Evolutionary conservation across 2,888 invertebrate species (phyloP), one percentile per base, ranked within the genome.

Genomic region (Tuta absoluta): DNA sequence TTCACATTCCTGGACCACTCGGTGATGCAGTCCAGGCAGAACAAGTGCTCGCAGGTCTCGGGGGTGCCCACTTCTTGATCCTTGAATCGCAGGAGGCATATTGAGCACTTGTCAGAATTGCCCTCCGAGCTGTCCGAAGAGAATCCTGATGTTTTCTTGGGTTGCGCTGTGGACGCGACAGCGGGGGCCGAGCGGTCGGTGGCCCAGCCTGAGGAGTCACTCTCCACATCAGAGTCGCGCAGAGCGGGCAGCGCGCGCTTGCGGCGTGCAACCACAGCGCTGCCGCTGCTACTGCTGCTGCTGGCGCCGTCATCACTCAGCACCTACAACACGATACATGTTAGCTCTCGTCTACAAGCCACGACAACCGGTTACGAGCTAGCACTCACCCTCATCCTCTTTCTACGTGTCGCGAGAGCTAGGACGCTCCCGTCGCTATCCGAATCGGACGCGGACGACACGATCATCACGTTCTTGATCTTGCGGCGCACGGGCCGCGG

Each of bases 1-100:
- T 98, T 98, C 53, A 97, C 95, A 91, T 96, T 98, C 93, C 95
- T 96, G n/a, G 98, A 95, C 98, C 98, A 98, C 82, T 98, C 97
- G 62, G 95, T 93, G 69, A 98, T 95, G 84, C 98, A 98, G 72
- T 96, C 95, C 48, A 96, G 92, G 83, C 98, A 98, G 85, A 98
- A 98, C 66, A 93, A 93, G 81, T 98, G 98, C 71, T 97, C 96
- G 87, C 98, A 98, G 23, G 93, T 93, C 76, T 96, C 95, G 0
- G 98, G 98, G 28, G 94, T 95, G 7, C 97, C 98, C 63, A 98
- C 93, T 86, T 96, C 95, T 85, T 98, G 97, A 38, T 93, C 92
- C 0, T 84, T 86, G 77, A 98, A 96, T 60, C 95, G 93, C 70
- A 95, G 86, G 57, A 98, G 88, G 85, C 98, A 98, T 79, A 98